A percentile compares a stretch with the other conserved stretches of the same genome.
Conservation (phyloP, 2,888 invertebrate genomes). For the Bursaphelenchus okinawaensis region DNA sequence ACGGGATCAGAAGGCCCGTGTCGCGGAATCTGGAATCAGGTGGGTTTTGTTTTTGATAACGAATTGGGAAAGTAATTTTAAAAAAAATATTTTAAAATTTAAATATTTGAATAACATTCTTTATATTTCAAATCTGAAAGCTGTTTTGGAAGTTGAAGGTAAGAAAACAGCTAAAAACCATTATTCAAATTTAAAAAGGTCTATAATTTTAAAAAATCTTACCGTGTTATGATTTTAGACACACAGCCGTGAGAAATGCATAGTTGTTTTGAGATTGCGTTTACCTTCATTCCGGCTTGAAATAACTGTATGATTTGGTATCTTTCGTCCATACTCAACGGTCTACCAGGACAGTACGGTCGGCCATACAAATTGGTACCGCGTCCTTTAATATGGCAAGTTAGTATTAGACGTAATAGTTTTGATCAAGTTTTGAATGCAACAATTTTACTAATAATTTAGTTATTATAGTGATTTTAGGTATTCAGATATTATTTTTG, state of each 20-base stretch:
- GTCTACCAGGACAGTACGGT: slow-evolving; percentile 54
- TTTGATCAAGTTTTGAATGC: neutral
- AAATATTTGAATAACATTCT: neutral
- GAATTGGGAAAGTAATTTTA: neutral
- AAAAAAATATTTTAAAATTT: neutral
- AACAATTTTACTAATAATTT: no score
- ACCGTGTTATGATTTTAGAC: slow-evolving; percentile 53
- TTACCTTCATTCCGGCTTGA: slow-evolving; percentile 54
- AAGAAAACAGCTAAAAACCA: no score
- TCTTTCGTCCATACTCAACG: slow-evolving; percentile 52
- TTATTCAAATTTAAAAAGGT: no score
- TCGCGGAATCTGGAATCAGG: slow-evolving; percentile 44
- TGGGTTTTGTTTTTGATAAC: no score
- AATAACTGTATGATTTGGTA: slow-evolving; percentile 48
- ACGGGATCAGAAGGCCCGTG: slow-evolving; percentile 51
- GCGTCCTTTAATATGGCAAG: slow-evolving; percentile 20
- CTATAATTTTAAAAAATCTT: slow-evolving; percentile 2
- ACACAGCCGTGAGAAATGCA: slow-evolving; percentile 57
- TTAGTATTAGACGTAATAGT: neutral
- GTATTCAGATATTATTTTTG: no score
- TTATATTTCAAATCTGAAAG: neutral
- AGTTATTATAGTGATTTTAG: no score
- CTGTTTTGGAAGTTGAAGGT: neutral
- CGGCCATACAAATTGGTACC: slow-evolving; percentile 55
- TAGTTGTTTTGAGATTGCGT: slow-evolving; percentile 53